Conservation (phyloP, 2,797 vertebrate genomes). For the Echiichthys vipera region DNA sequence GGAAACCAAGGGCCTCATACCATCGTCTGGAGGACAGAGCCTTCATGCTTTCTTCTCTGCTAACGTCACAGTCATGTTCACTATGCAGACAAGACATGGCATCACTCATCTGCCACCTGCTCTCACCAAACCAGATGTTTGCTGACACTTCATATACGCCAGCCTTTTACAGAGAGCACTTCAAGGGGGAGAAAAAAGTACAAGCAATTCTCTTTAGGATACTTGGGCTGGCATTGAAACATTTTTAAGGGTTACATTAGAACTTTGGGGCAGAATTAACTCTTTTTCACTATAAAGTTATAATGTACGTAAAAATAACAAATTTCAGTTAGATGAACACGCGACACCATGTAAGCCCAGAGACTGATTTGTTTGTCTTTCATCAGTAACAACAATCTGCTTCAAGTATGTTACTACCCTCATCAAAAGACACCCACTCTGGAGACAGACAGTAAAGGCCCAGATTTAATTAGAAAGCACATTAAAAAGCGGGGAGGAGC, state of each 20-base stretch:
- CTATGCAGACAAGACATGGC: conserved; percentile 33
- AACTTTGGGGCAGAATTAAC: not conserved
- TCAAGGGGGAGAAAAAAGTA: too few species aligned
- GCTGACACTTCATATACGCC: not conserved
- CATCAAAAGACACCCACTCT: conserved; percentile 12
- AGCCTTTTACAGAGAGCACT: not conserved
- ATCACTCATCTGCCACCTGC: conserved; percentile 40
- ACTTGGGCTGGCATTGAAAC: not conserved
- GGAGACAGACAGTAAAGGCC: not conserved
- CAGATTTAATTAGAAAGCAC: conserved; percentile 30
- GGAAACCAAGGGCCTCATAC: conserved; percentile 71
- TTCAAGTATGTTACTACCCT: not conserved
- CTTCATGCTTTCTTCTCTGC: conserved; percentile 37
- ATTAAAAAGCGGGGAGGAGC: not conserved
- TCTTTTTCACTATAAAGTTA: not conserved
- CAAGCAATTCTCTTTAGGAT: not conserved
- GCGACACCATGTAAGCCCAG: not conserved
- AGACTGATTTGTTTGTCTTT: conserved; percentile 4
- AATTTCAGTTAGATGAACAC: conserved; percentile 8
- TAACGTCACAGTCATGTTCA: conserved; percentile 40
- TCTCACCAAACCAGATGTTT: conserved; percentile 56
- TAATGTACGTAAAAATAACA: not conserved
- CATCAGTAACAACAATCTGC: conserved; percentile 9
- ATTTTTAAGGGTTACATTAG: not conserved
- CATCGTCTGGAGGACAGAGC: conserved; percentile 55